Evolutionary conservation across 92 coral and sea anemone genomes (phyloP).

Genomic region (Phenganax subtilis): DNA sequence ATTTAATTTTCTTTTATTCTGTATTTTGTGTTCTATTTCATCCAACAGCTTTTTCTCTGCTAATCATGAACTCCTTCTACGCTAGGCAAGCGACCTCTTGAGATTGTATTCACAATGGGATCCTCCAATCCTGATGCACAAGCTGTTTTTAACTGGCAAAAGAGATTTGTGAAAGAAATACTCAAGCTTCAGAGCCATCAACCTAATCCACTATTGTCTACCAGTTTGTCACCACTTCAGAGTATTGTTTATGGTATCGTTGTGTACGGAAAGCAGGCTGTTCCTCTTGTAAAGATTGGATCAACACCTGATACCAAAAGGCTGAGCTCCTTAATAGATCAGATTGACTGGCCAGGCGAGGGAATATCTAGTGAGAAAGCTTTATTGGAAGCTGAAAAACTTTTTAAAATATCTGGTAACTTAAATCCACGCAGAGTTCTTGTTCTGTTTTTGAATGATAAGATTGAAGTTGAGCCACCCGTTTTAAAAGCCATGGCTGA

Average conservation of each 20-base stretch:
- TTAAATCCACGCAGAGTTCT: conserved; percentile 22
- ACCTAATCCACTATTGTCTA: no score
- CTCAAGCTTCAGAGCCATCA: neutral
- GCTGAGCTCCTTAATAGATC: neutral
- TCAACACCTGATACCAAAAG: conserved; percentile 1
- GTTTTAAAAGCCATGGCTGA: conserved; percentile 2
- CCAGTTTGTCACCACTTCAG: neutral
- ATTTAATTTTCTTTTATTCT: neutral
- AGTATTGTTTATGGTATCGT: conserved; percentile 25
- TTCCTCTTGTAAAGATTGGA: conserved; percentile 18
- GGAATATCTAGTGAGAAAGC: conserved; percentile 24
- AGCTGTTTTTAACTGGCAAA: conserved; percentile 34
- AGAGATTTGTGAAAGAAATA: conserved; percentile 22
- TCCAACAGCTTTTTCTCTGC: neutral
- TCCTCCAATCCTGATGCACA: conserved; percentile 28
- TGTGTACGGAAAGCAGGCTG: conserved; percentile 11
- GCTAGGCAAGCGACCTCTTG: conserved; percentile 32
- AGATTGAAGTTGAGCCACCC: conserved; percentile 7
- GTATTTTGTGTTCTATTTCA: no score
- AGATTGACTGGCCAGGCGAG: conserved; percentile 21
- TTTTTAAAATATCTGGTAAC: neutral
- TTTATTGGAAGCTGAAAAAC: conserved; percentile 19
- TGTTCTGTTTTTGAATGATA: conserved; percentile 23
- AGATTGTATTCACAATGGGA: conserved; percentile 31
- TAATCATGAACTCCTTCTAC: neutral